Conservation (phyloP, 2,888 invertebrate genomes). For the Hemithea aestivaria region DNA sequence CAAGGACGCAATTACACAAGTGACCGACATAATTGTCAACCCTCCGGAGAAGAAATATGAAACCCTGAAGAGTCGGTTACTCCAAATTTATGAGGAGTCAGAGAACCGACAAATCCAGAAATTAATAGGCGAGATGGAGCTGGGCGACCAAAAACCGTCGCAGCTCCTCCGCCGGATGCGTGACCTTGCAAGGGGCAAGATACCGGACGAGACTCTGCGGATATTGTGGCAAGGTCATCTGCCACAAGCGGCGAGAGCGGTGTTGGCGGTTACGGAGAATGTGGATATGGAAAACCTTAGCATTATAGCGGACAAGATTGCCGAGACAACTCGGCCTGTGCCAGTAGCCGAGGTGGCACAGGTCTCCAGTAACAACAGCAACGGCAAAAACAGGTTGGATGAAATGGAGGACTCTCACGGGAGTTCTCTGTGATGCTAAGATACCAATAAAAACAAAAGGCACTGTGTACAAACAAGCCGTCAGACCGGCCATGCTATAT, state of each 20-base stretch:
- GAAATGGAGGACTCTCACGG: too few species aligned
- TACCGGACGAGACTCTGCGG: slow-evolving; percentile 14
- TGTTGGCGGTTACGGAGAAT: slow-evolving; percentile 8
- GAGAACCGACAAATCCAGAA: slow-evolving; percentile 14
- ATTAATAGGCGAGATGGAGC: slow-evolving; percentile 13
- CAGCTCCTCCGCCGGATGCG: slow-evolving; percentile 18
- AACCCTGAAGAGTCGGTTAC: slow-evolving; percentile 10
- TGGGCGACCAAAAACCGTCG: slow-evolving; percentile 22
- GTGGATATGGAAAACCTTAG: slow-evolving; percentile 9
- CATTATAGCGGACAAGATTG: slow-evolving; percentile 18
- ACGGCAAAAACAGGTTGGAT: too few species aligned
- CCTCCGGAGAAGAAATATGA: slow-evolving; percentile 14
- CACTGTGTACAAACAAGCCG: too few species aligned
- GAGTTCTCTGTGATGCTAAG: too few species aligned
- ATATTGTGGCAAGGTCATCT: slow-evolving; percentile 20
- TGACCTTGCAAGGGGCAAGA: slow-evolving; percentile 9
- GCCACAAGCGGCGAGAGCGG: slow-evolving; percentile 15
- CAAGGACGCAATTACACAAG: slow-evolving; percentile 14
- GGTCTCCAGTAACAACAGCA: too few species aligned
- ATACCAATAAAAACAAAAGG: too few species aligned
- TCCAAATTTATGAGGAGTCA: slow-evolving; percentile 19
- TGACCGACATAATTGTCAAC: slow-evolving; percentile 12
- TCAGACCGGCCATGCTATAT: too few species aligned
- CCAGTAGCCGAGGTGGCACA: too few species aligned
- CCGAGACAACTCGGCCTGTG: not conserved